Evolutionary conservation across 2,888 invertebrate species (phyloP), one percentile per base, ranked within the genome.

Genomic region (Latheticus oryzae): DNA sequence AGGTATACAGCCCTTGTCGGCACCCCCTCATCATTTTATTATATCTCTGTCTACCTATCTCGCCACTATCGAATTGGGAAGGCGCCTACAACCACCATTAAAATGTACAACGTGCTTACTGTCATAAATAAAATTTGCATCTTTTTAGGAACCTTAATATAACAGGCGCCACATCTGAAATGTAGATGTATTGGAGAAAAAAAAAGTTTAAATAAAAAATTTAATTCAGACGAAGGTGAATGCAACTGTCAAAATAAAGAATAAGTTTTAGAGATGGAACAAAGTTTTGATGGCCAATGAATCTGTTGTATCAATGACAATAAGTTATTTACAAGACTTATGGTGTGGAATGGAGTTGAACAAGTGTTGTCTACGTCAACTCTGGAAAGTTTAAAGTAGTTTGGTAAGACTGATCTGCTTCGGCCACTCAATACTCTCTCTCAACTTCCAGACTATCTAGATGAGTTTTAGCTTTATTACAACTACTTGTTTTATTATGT

Each of bases 1-100:
- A 58, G 57, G 51, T 52, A 52, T 52, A 58, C 52, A 52, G 32
- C 24, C 48, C 48, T 38, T 58, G 52, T 52, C 51, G 33, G 38
- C 57, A 58, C 51, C 57, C 56, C 57, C 52, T 58, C 57, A 51
- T 57, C 57, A 57, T 57, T 50, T 50, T 56, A 35, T 56, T 50
- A 56, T 42, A 56, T 52, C 52, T 52, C 24, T 42, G 52, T 42
- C 52, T 52, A 24, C 11, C 21, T 35, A 35, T 33, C 33, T 33
- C 33, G 33, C 32, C 12, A 33, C 42, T 32, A 35, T 37, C 37
- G 37, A 28, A 54, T 17, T 43, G 15, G 17, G 28, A 24, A 12
- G 53, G 43, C 53, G 53, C 43, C 53, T 48, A 16, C 23, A 28
- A 28, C 5, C 3, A 16, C 21, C 32, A 32, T 45, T 45, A 32